phyloP scores from a whole-genome alignment of 2,797 vertebrate species.

The Phaenicophaeus curvirostris region DNA sequence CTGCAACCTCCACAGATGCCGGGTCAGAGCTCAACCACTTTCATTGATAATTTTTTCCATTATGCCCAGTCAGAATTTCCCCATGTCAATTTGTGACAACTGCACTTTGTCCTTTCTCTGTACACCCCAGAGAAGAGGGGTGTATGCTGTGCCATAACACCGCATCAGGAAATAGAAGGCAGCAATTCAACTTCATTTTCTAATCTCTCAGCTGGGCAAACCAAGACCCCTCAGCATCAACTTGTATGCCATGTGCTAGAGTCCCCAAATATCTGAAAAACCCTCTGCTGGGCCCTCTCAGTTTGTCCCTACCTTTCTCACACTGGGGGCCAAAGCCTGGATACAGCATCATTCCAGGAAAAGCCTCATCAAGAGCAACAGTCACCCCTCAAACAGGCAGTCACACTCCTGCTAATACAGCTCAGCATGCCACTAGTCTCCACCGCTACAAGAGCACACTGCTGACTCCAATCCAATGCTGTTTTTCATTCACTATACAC shows the following conservation, averaged over 20 bases:
- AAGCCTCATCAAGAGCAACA: not conserved
- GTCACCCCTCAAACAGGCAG: rapidly evolving
- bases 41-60: not conserved
- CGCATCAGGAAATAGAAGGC: not conserved
- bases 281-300: not conserved
- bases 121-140: not conserved
- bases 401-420: rapidly evolving
- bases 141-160: not conserved
- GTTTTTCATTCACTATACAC: not conserved
- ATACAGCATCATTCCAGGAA: not conserved
- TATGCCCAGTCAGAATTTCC: not conserved
- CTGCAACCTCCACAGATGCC: not conserved
- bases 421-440: not conserved
- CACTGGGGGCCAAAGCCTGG: not conserved
- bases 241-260: rapidly evolving
- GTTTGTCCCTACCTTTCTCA: not conserved
- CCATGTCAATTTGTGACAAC: not conserved
- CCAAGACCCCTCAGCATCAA: not conserved
- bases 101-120: not conserved
- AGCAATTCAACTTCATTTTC: not conserved
- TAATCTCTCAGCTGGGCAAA: not conserved
- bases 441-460: not conserved
- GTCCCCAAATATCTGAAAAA: not conserved
- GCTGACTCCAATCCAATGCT: rapidly evolving
- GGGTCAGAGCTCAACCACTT: not conserved